Percentiles rank a stretch among this genome's conserved stretches.
Evolutionary conservation across 2,888 invertebrate genomes (phyloP).

Genomic region (Ptycholaimellus sp.): DNA sequence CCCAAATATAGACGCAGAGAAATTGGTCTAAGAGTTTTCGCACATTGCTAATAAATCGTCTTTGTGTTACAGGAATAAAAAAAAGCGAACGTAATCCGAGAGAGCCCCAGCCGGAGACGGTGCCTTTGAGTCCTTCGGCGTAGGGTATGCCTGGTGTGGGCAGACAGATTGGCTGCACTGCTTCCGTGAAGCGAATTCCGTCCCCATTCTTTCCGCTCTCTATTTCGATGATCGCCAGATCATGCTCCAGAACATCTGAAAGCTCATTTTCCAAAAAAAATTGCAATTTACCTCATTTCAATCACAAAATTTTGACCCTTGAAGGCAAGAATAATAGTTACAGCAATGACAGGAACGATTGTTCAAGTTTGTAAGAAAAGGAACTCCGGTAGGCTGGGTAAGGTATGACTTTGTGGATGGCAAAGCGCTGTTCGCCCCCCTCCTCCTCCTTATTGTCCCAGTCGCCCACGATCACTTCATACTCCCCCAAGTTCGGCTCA

Average conservation of each 20-base stretch:
- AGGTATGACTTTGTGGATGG: conserved; percentile 43
- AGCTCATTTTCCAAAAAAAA: no score
- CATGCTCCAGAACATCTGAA: no score
- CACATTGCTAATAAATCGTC: no score
- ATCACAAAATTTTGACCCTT: no score
- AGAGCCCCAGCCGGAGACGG: conserved; percentile 59
- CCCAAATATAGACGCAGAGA: no score
- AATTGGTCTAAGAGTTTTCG: no score
- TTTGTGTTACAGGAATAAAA: no score
- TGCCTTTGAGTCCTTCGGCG: conserved; percentile 40
- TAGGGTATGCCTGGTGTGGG: conserved; percentile 38
- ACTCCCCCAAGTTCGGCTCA: conserved; percentile 31
- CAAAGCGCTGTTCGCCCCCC: conserved; percentile 43
- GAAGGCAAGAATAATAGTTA: no score
- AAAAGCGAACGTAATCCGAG: conserved; percentile 24
- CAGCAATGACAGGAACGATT: background rate
- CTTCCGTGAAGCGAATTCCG: conserved; percentile 40
- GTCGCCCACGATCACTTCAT: conserved; percentile 48
- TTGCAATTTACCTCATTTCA: no score
- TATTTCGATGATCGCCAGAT: conserved; percentile 42
- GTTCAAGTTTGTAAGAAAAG: background rate
- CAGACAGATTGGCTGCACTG: conserved; percentile 50
- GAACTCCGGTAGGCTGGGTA: conserved; percentile 31
- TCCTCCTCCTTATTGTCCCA: conserved; percentile 40
- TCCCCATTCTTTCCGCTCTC: conserved; percentile 25